phyloP scores from a whole-genome alignment of 1,140 invertebrate species.

The Streblospio benedicti region DNA sequence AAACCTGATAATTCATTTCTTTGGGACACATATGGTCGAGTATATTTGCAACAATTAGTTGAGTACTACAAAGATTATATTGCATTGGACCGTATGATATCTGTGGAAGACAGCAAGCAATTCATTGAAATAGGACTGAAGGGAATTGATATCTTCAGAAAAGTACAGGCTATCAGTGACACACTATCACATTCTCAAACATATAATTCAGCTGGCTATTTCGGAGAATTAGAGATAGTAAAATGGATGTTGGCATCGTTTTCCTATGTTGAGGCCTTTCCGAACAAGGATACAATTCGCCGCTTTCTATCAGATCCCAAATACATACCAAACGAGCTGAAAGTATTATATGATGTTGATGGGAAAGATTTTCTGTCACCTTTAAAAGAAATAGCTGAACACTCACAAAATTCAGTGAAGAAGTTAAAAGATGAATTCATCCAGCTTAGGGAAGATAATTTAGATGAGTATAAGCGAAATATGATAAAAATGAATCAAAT shows the following conservation, averaged over 20 bases:
- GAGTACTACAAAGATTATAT: constrained; percentile 3
- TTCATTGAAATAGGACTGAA: constrained; percentile 12
- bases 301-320: constrained; percentile 16
- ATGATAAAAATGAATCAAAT: background rate
- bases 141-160: constrained; percentile 19
- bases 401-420: constrained; percentile 12
- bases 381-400: constrained; percentile 16
- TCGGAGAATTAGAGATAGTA: constrained; percentile 19
- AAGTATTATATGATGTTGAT: constrained; percentile 3
- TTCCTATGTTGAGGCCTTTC: background rate
- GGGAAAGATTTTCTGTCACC: constrained; percentile 4
- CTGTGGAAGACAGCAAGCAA: constrained; percentile 6
- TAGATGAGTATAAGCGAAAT: constrained; percentile 1
- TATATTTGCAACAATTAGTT: constrained; percentile 19
- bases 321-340: constrained; percentile 1
- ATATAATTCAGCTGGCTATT: constrained; percentile 20
- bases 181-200: constrained; percentile 7
- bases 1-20: constrained; percentile 23
- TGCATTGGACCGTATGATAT: constrained; percentile 5
- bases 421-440: constrained; percentile 22
- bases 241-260: constrained; percentile 10
- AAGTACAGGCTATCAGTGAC: constrained; percentile 22
- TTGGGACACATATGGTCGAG: constrained; percentile 27
- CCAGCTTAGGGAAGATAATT: constrained; percentile 20
- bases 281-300: constrained; percentile 13